Evolutionary conservation across 2,113 vertebrate species (phyloP).

Genomic region (Eonycteris spelaea): DNA sequence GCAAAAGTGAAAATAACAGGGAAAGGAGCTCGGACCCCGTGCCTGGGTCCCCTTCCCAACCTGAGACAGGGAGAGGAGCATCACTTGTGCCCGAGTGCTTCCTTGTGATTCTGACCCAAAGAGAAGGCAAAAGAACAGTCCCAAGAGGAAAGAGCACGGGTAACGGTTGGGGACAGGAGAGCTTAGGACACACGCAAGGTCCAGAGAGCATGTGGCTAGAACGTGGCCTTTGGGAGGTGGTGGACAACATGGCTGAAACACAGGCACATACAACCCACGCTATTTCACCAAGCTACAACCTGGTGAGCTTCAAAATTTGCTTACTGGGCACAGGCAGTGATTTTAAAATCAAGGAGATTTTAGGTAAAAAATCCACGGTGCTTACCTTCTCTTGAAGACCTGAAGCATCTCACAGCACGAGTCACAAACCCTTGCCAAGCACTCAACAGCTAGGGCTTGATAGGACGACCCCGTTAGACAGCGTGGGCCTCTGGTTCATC

Average conservation of each 20-base stretch:
- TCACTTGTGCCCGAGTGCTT: fast-evolving
- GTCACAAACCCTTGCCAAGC: neutral
- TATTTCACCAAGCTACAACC: neutral
- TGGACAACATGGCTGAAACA: fast-evolving
- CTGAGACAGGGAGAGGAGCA: neutral
- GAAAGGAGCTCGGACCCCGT: neutral
- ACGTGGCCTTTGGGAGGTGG: neutral
- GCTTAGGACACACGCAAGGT: neutral
- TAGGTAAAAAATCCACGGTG: neutral
- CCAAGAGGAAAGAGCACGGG: fast-evolving
- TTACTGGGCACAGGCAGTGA: neutral
- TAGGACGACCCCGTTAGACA: fast-evolving
- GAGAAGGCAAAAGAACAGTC: neutral
- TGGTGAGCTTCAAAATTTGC: fast-evolving
- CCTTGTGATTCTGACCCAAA: neutral
- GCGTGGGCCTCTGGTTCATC: neutral
- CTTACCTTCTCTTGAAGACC: neutral
- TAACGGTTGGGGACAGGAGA: neutral
- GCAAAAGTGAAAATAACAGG: neutral
- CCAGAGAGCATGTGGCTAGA: neutral
- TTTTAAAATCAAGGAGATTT: neutral
- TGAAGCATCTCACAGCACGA: no score
- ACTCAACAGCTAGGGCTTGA: fast-evolving
- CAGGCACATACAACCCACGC: neutral
- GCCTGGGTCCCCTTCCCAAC: neutral